Evolutionary conservation across 2,797 vertebrate genomes (phyloP), one percentile per base, ranked within the genome.

Genomic region (Cyprinodon diabolis): DNA sequence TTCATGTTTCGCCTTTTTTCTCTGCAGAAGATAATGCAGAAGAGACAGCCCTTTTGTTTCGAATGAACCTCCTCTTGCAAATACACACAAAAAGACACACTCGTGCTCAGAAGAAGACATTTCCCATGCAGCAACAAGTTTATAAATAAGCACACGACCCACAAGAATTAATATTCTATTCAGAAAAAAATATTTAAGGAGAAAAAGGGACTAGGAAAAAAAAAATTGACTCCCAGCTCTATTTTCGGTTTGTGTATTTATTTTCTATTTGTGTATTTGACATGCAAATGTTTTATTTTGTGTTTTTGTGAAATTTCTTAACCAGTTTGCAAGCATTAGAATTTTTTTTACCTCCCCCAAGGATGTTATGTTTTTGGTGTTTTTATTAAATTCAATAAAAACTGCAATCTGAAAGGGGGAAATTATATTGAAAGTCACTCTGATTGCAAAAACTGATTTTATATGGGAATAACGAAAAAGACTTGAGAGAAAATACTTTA

Each of bases 1-100:
- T 85, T 91, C 89, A 80, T 89, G 83, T 89, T 90, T 91, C 79
- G 81, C 79, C 75, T 83, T 89, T 89, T 43, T 78, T 86, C 84
- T 86, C 74, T 80, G 74, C 70, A 40, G 78, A 85, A 81, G 79
- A 88, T 92, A 84, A 88, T 76, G 79, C 77, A 78, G 79, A 72
- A 54, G 25, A 77, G 82, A 80, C 71, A 51, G 72, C 56, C 74
- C 74, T 84, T 83, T 82, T 87, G 71, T 83, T 81, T 84, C 60
- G 58, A 66, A 40, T 80, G 68, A 65, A 70, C 69, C 8, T 47
- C 3, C 10, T 40, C 37, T 25, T 55, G 68, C 40, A 66, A 71
- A 58, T 35, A 73, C 69, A 81, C 25, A 74, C 57, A 76, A 2
- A 17, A 2, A 66, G n/a, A 51, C 52, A 69, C 52, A 57, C n/a